Evolutionary conservation across 2,797 vertebrate genomes (phyloP), one percentile per base, ranked within the genome.

Genomic region (Xerus rutilus): DNA sequence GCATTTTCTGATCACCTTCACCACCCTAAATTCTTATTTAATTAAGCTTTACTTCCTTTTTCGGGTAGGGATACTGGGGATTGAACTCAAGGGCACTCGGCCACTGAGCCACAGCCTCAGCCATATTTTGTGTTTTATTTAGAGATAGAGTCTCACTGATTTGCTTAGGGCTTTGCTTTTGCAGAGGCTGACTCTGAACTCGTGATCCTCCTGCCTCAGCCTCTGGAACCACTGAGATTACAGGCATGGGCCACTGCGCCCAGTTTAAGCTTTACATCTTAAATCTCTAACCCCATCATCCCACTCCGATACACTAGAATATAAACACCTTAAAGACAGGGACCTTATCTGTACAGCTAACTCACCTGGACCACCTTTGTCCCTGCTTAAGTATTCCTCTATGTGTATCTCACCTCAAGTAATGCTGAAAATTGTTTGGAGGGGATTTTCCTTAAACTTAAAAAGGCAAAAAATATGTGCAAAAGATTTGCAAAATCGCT

Each of bases 381-480:
- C 12, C n/a, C 20, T 62, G n/a, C 52, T 39, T 45, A 89, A 62
- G 23, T 82, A 11, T 49, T 86, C 20, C 18, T 21, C 32, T 47
- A 89, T 5, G 3, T 86, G 72, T 21, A 23, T 82, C 69, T 89
- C 8, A 92, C n/a, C 39, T 69, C 28, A 70, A 83, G 70, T 54
- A 92, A 83, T 57, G 3, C 54, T 9, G 78, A 62, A 62, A 91
- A 43, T 83, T 77, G n/a, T 78, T 28, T 39, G 20, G 10, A 67
- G 1, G 3, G 49, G 2, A 43, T 93, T 88, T 84, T 87, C 14
- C 7, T 96, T 67, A 67, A 87, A 74, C 65, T 79, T 95, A 95
- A 91, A 81, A 57, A 89, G 20, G 65, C 83, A 95, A 88, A 95
- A 85, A 95, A 94, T 49, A 76, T 4, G 2, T 70, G 25, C 21